phyloP scores from a whole-genome alignment of 1,140 invertebrate species.

The Pseudachorutes palmiensis region DNA sequence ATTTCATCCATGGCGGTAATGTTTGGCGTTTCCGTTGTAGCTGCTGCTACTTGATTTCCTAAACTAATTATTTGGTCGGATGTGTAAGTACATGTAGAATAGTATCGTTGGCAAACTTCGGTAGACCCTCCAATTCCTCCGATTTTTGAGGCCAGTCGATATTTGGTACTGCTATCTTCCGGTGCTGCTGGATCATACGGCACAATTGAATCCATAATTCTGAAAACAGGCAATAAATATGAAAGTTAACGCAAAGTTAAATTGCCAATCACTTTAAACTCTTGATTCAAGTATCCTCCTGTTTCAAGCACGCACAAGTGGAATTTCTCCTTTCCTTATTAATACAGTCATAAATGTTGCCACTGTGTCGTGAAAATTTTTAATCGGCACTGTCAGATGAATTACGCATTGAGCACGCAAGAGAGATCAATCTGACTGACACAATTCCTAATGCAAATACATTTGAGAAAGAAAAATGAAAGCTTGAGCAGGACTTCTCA shows the following conservation, averaged over 20 bases:
- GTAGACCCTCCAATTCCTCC: background rate
- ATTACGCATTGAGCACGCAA: no score
- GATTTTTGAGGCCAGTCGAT: background rate
- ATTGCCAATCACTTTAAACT: background rate
- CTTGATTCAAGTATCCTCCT: no score
- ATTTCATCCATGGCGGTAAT: background rate
- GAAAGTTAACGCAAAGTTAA: no score
- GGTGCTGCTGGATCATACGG: background rate
- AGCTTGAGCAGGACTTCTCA: no score
- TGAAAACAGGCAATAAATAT: background rate
- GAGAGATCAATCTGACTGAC: no score
- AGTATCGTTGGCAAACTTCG: background rate
- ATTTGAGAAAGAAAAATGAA: no score
- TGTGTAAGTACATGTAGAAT: background rate
- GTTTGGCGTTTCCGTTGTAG: background rate
- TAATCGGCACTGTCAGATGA: no score
- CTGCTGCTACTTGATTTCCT: slow-evolving; percentile 4
- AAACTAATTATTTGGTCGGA: slow-evolving; percentile 1
- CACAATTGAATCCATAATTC: background rate
- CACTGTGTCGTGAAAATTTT: no score
- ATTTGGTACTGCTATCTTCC: slow-evolving; percentile 1
- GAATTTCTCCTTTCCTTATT: no score
- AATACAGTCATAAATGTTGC: no score
- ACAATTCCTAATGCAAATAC: no score
- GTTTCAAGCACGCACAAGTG: no score